Base-by-base conservation (phyloP, 1,140 invertebrate genomes). In the Tigriopus japonicus region DNA sequence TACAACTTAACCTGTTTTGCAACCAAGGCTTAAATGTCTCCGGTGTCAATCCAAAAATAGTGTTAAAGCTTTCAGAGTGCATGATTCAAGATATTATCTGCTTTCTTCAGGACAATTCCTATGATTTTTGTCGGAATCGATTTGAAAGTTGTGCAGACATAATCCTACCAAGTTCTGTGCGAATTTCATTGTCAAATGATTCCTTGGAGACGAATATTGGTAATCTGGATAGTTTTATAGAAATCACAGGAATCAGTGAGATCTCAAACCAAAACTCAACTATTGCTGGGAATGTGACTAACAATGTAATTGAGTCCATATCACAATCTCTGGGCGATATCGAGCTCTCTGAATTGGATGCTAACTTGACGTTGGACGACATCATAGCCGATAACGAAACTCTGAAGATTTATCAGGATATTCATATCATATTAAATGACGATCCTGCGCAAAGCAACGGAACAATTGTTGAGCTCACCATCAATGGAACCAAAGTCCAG, bases 141-240 rank as follows among this genome's bases (percentile, higher is more conserved):
- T 58, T 28, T 58, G 55, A 51, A 42, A 58, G 15, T n/a, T 58
- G 55, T 15, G 41, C 41, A n/a, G 55, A 42, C n/a, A 58, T 58
- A 15, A 23, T 58, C 15, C 5, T 58, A 10, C 55, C 55, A 3
- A 54, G 35, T 9, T 35, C 9, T 35, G 28, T 35, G 3, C 28
- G 28, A 5, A 35, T 35, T 9, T 9, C 28, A 3, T 35, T 35
- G 28, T 3, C 28, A 5, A 9, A 35, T 35, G 9, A 35, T 35
- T 35, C 28, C 9, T 35, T 35, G 28, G 28, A 35, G 9, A 35
- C 28, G 9, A 35, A 35, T 9, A 3, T 35, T 35, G 9, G 28
- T 35, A 9, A 9, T 5, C 9, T 35, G 9, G 28, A 35, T 35
- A 9, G 28, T 9, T 35, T 35, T 35, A 9, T 35, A 35, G 28